Percentiles rank a stretch among this genome's conserved stretches.
phyloP scores from a whole-genome alignment of 2,888 invertebrate genomes.

The Agrochola macilenta region DNA sequence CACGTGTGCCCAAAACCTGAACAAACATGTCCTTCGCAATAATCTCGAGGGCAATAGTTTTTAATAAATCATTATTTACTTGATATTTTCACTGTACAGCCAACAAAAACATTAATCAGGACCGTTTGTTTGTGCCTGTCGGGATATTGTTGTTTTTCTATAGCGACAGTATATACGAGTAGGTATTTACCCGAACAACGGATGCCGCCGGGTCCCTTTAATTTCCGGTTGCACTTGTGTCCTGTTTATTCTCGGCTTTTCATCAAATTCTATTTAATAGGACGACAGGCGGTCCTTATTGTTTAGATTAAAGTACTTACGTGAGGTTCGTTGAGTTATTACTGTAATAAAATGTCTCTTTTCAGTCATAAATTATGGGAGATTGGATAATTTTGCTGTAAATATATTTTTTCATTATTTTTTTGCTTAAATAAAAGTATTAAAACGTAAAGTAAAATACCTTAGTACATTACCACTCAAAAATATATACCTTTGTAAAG shows the following conservation, averaged over 20 bases:
- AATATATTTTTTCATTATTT: constrained; percentile 3
- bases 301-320: constrained; percentile 60
- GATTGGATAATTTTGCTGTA: constrained; percentile 42
- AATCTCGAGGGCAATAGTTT: constrained; percentile 36
- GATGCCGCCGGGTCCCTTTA: constrained; percentile 80
- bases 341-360: constrained; percentile 58
- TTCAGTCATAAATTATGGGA: constrained; percentile 42
- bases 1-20: not conserved
- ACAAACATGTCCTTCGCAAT: constrained; percentile 21
- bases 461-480: not conserved
- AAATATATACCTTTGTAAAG: not conserved
- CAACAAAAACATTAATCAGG: constrained; percentile 69
- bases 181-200: constrained; percentile 68
- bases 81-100: constrained; percentile 58
- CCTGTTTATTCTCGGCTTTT: constrained; percentile 79
- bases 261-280: constrained; percentile 73
- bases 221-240: constrained; percentile 82
- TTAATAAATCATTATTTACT: constrained; percentile 49
- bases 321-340: constrained; percentile 54
- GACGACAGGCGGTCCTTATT: constrained; percentile 63
- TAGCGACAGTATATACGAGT: constrained; percentile 61
- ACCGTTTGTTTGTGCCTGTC: constrained; percentile 65
- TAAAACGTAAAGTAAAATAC: not conserved
- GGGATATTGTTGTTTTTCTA: constrained; percentile 76
- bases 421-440: not conserved